Base-by-base conservation (phyloP, 2,888 invertebrate species). In the Pseudoips prasinana region DNA sequence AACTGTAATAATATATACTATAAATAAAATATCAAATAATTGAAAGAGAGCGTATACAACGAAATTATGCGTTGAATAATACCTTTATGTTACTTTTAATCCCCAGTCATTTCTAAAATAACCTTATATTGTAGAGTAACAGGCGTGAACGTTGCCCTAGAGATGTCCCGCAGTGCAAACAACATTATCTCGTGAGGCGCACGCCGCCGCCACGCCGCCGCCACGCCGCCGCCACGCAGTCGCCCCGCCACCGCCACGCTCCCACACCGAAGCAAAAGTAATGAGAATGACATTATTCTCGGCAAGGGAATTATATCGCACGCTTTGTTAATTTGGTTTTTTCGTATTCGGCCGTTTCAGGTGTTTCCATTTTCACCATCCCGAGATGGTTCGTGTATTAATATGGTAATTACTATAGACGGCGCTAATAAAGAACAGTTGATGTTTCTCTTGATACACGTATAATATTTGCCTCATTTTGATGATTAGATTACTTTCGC, bases 241-340 rank as follows among this genome's bases (percentile, higher is more conserved):
- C 9, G 0, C 22, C 2, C 10, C 11, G 22, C n/a, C 2, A 14
- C 2, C 14, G 14, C 14, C 14, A 14, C 14, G 14, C 14, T 14
- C 5, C 5, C 14, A 5, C 14, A 14, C 5, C n/a, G 7, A 17
- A 10, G 10, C 10, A 28, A 27, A 19, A 22, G 22, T 33, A 34
- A 31, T n/a, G 30, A 31, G 22, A 30, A n/a, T 24, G 23, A 23
- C 11, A 39, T 31, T 29, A 34, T 23, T 29, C 28, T 28, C 25
- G 28, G 28, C 20, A 8, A 28, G 33, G 27, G 32, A 41, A 31
- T 46, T 33, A 33, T 34, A 34, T 46, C 19, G 20, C 22, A 10
- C 35, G 29, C 18, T 29, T 46, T 45, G 40, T 34, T 46, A 46
- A 46, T 44, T 44, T 39, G 22, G 25, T 20, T 24, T 9, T 29